A percentile compares a stretch with the other conserved stretches of the same genome.
phyloP scores from a whole-genome alignment of 2,888 invertebrate genomes.

The Aleiodes testaceus region DNA sequence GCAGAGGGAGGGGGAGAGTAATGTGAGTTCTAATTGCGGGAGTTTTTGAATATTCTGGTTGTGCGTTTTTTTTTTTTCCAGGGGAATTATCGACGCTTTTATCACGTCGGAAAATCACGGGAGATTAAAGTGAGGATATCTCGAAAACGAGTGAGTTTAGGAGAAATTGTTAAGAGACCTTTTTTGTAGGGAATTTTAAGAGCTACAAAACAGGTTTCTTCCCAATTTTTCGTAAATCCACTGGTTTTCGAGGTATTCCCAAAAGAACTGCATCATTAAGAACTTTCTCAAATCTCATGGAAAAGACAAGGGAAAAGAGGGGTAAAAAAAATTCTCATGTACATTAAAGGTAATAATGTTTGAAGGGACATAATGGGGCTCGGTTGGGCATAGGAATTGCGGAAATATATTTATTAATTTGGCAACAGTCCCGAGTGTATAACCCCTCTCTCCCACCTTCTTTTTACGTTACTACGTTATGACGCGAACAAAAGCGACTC shows the following conservation, averaged over 20 bases:
- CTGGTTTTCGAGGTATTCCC: too few species aligned
- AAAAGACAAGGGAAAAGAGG: constrained; percentile 36
- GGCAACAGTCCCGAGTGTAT: constrained; percentile 68
- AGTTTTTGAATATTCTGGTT: constrained; percentile 15
- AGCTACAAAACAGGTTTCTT: too few species aligned
- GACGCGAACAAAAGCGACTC: constrained; percentile 71
- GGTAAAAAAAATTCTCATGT: constrained; percentile 31
- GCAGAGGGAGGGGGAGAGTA: constrained; percentile 7
- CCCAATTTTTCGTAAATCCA: too few species aligned
- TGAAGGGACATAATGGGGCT: constrained; percentile 38
- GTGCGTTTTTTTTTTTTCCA: too few species aligned
- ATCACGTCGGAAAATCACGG: too few species aligned
- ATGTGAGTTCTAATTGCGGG: constrained; percentile 27
- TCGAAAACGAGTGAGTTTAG: too few species aligned
- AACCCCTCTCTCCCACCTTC: constrained; percentile 52
- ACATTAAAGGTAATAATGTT: constrained; percentile 30
- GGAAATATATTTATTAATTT: constrained; percentile 72
- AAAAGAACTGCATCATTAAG: too few species aligned
- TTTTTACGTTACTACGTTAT: constrained; percentile 71
- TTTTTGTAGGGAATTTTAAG: too few species aligned
- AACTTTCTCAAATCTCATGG: not conserved
- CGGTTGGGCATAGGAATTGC: constrained; percentile 57
- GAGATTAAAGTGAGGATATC: too few species aligned
- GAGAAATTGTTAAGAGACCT: too few species aligned
- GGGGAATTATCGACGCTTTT: too few species aligned